Conservation (phyloP, 2,797 vertebrate species). For the Falco cherrug region DNA sequence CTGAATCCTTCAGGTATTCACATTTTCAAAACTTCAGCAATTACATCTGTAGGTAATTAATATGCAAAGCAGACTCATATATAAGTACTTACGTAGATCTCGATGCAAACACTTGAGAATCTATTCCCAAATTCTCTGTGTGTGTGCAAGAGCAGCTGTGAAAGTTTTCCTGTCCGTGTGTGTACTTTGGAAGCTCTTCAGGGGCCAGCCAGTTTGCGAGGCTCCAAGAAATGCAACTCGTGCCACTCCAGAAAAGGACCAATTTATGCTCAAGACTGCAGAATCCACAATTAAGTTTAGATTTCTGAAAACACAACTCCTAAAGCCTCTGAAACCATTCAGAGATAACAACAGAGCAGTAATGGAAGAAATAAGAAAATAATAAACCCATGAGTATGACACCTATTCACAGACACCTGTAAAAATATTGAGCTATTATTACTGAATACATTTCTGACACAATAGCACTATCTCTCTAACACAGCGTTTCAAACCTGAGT, state of each 20-base stretch:
- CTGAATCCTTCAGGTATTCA: background rate
- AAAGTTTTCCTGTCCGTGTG: background rate
- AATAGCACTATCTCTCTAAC: background rate
- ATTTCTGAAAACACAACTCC: background rate
- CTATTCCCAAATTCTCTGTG: background rate
- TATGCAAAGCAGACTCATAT: background rate
- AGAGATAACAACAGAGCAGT: background rate
- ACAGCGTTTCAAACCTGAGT: background rate
- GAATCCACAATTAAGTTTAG: background rate
- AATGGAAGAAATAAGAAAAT: background rate
- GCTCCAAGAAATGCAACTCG: background rate
- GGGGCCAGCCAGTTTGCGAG: background rate
- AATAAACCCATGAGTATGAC: background rate
- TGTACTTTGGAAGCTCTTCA: background rate
- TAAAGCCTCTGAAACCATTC: background rate
- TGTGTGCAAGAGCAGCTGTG: background rate
- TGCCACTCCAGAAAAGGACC: background rate
- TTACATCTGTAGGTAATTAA: background rate
- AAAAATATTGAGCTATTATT: slow-evolving; percentile 2
- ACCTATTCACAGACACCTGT: background rate
- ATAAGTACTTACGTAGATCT: background rate
- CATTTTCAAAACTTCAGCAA: background rate
- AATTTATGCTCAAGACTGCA: background rate
- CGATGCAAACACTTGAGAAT: background rate
- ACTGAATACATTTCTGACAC: background rate